Percentiles rank a stretch among this genome's conserved stretches.
These are phyloP conservation scores for Etheostoma perlongum DNA, from an alignment of 2,797 vertebrate genomes.

Conservation along the genomic window DNA sequence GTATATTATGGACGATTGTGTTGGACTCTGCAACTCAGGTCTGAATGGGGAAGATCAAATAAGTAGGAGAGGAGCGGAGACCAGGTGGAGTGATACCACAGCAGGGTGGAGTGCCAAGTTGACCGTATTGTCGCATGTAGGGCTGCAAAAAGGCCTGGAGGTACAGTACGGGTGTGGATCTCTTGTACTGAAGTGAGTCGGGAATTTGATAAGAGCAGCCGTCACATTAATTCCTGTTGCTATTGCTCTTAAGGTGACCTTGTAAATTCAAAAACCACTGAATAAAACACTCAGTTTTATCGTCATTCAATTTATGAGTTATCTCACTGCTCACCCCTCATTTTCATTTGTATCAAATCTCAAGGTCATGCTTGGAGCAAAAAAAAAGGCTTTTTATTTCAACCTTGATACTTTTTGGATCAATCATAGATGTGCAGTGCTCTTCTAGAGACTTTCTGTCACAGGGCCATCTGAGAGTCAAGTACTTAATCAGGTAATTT, in stretches of 20 bases:
- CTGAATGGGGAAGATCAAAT: slow-evolving; percentile 47
- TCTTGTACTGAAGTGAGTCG: slow-evolving; percentile 33
- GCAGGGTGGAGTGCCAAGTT: slow-evolving; percentile 19
- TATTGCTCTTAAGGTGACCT: slow-evolving; percentile 65
- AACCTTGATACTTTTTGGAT: slow-evolving; percentile 31
- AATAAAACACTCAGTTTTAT: slow-evolving; percentile 58
- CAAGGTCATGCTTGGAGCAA: slow-evolving; percentile 26
- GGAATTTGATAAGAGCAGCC: slow-evolving; percentile 45
- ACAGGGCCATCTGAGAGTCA: slow-evolving; percentile 44
- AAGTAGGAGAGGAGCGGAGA: slow-evolving; percentile 18
- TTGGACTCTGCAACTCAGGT: slow-evolving; percentile 9
- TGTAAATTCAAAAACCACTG: slow-evolving; percentile 56
- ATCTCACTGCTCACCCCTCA: slow-evolving; percentile 45
- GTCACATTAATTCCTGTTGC: slow-evolving; percentile 43
- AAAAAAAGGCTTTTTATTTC: slow-evolving; percentile 1
- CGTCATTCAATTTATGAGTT: slow-evolving; percentile 57
- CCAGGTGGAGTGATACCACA: slow-evolving; percentile 33
- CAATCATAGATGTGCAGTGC: slow-evolving; percentile 37
- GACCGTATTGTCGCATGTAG: slow-evolving; percentile 23
- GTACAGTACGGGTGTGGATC: slow-evolving; percentile 25
- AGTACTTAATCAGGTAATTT: slow-evolving; percentile 41
- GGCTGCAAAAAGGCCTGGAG: slow-evolving; percentile 48
- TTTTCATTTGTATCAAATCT: slow-evolving; percentile 58
- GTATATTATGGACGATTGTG: slow-evolving; percentile 23
- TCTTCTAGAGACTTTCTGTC: slow-evolving; percentile 26